Percentiles rank a stretch among this genome's conserved stretches.
Conservation (phyloP, 2,113 vertebrate genomes). For the Sorex fumeus region DNA sequence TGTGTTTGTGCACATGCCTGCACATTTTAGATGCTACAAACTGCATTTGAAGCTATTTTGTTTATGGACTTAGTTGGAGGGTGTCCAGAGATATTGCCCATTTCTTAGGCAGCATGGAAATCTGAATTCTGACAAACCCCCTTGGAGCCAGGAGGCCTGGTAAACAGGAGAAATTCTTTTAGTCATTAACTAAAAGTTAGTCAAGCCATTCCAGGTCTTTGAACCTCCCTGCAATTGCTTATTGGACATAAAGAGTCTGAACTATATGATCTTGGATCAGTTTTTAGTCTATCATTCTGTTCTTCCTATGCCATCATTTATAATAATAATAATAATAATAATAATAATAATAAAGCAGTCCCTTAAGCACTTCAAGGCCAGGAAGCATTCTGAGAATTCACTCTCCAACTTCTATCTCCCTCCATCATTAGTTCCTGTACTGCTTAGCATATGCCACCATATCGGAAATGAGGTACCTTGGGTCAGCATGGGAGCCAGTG, state of each 20-base stretch:
- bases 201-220: neutral
- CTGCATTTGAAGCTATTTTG: slow-evolving; percentile 41
- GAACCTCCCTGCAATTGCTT: neutral
- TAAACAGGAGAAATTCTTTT: neutral
- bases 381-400: neutral
- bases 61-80: neutral
- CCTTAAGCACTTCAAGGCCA: neutral
- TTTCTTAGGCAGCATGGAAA: neutral
- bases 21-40: slow-evolving; percentile 13
- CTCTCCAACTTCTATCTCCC: neutral
- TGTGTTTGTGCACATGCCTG: neutral
- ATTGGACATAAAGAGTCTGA: neutral
- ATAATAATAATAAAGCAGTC: slow-evolving; percentile 28
- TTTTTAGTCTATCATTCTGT: neutral
- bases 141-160: neutral
- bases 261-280: neutral
- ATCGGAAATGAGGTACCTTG: neutral
- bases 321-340: neutral
- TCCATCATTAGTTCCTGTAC: neutral
- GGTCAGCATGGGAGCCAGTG: neutral
- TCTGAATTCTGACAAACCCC: neutral
- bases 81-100: neutral
- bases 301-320: neutral
- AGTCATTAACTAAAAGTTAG: neutral
- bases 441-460: neutral